Evolutionary conservation across 2,888 invertebrate species (phyloP).

Genomic region (Spodoptera exigua): DNA sequence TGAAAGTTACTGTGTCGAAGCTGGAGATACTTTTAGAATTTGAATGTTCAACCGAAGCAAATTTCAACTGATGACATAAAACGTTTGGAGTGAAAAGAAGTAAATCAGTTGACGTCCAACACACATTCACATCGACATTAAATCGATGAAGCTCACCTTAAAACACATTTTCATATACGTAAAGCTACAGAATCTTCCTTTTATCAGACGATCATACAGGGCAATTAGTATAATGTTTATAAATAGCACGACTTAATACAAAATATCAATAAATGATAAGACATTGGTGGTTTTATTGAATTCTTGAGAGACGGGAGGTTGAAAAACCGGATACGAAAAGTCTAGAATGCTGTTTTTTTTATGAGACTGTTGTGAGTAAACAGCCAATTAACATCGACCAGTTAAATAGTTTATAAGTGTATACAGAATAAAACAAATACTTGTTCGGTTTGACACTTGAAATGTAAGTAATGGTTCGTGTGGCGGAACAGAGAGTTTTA

Average conservation of each 20-base stretch:
- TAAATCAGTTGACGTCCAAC: not conserved
- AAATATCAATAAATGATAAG: constrained; percentile 22
- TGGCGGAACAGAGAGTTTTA: not conserved
- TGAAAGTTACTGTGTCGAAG: constrained; percentile 33
- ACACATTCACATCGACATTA: constrained; percentile 4
- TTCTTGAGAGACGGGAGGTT: constrained; percentile 6
- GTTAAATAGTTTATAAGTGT: constrained; percentile 43
- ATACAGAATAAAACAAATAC: constrained; percentile 34
- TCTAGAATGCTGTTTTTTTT: constrained; percentile 46
- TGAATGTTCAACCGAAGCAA: constrained; percentile 10
- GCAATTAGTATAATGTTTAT: constrained; percentile 10
- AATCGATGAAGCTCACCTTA: not conserved
- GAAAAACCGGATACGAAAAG: constrained; percentile 36
- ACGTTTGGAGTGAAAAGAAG: constrained; percentile 7
- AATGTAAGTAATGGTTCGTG: constrained; percentile 8
- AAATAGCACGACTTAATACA: constrained; percentile 8
- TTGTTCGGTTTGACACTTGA: constrained; percentile 16
- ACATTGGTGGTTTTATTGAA: constrained; percentile 19
- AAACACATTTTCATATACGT: not conserved
- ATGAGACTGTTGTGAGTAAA: constrained; percentile 48
- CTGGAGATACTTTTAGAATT: constrained; percentile 10
- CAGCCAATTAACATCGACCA: constrained; percentile 44
- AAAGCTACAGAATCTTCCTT: not conserved
- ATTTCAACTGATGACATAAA: constrained; percentile 4
- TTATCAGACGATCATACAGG: constrained; percentile 1